Base-by-base conservation (phyloP, 2,113 vertebrate species). In the Sapayoa aenigma region DNA sequence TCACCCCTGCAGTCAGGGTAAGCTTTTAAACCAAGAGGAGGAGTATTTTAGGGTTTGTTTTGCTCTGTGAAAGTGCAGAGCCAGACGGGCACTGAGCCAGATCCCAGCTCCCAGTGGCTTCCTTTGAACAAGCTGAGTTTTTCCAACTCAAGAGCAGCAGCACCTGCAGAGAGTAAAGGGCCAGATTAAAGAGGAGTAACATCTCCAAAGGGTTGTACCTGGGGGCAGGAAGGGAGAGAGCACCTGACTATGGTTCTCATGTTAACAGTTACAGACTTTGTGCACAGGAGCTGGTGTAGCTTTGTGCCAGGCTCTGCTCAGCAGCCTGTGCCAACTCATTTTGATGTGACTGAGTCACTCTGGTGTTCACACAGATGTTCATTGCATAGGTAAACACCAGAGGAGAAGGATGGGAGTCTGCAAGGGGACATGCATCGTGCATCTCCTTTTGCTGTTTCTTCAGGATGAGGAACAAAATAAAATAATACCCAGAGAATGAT, bases 121-220 rank as follows among this genome's bases (percentile, higher is more conserved):
- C 4, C 75, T 96, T 86, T 85, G 81, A 90, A 69, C 46, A 15
- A n/a, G 30, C 18, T 71, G 75, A 30, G 59, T 33, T 91, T 95
- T 93, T 76, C 91, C 95, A 95, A 21, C 60, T 44, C 66, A n/a
- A 41, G 53, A 89, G 55, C 87, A 95, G 82, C 74, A 93, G 50
- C 90, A 95, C 65, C 72, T 94, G 81, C 77, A 76, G 59, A 87
- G 84, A 88, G 59, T 16, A 71, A 79, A 88, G 44, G 65, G 25
- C 42, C 52, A 80, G 46, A 90, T 85, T 77, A 83, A 78, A 91
- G 67, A 73, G 84, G 35, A 67, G 39, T 25, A 74, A 39, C 47
- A 44, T 49, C 63, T 60, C 42, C 55, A 77, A 35, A 77, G 75
- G 68, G 56, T 50, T 83, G 22, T 25, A 19, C 84, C 75, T 23